Evolutionary conservation across 2,113 vertebrate species (phyloP), one percentile per base, ranked within the genome.

Genomic region (Anolis sagrei): DNA sequence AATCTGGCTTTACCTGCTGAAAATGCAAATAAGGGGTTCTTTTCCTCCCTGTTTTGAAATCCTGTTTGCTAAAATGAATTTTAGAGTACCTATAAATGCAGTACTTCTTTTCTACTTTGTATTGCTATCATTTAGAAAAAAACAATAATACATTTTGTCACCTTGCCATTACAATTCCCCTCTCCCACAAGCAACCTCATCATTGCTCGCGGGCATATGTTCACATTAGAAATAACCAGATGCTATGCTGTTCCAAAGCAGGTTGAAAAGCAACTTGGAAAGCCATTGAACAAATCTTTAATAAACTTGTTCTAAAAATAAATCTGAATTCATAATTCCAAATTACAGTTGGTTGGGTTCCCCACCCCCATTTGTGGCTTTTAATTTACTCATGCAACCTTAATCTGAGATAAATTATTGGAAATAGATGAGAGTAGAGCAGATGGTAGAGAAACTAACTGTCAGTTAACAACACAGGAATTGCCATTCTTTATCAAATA

Each of bases 401-500:
- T 77, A n/a, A 8, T 2, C 62, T 82, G 51, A 3, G 25, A 79
- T 23, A 88, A 83, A 72, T 78, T 84, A 76, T 64, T 21, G 79
- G 39, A 27, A 36, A 27, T 70, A 44, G 0, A 0, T 49, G 82
- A 75, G 89, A 82, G 88, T 82, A 62, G 87, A 51, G 16, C 36
- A 2, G 0, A 0, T 89, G 5, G 72, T 82, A 83, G 62, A 77
- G 81, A 62, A 86, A 54, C 86, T 70, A 85, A 54, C 85, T 70
- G 23, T 81, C 68, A 80, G 72, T 74, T 83, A 66, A 80, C 36
- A 34, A 61, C 70, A 64, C 58, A 86, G 39, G 68, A 80, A 74
- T 61, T 74, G 68, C 21, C 49, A 62, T 73, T 9, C 54, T 80
- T 64, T 36, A 51, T 49, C 58, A 66, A 54, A 73, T 79, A 61